Base-by-base conservation (phyloP, 2,888 invertebrate species). In the Dascillus cervinus region DNA sequence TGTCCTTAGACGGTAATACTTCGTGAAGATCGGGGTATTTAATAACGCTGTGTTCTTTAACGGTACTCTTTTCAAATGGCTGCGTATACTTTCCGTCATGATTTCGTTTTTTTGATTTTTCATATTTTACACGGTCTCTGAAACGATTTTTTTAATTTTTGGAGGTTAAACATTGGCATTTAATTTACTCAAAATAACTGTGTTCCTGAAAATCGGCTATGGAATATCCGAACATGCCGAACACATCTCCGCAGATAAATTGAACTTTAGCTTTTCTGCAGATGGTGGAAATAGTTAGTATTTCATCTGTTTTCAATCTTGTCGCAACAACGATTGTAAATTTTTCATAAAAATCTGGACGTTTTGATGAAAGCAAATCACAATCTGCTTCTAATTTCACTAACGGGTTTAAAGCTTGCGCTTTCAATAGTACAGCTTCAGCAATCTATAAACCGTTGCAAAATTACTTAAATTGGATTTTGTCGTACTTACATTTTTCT, bases 181-280 rank as follows among this genome's bases (percentile, higher is more conserved):
- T n/a, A n/a, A n/a, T n/a, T n/a, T 67, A 87, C 87, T 82, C 82
- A 26, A 75, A 76, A 65, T 75, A 90, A 46, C 82, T 77, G 55
- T 92, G 91, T 30, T 79, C 77, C 25, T 84, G 79, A 25, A 96
- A 75, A 67, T 97, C 95, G 8, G 86, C 77, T 60, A 95, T 90
- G 58, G 84, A 81, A 62, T 81, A 96, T 1, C 95, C 96, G 65
- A 86, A 86, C 69, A 82, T 83, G 22, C 97, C 97, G 80, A 86
- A 91, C 6, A 92, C 88, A 64, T 92, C 90, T 1, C 89, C 89
- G 46, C 83, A 82, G 49, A 91, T 83, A 56, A 96, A 90, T 55
- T 89, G 85, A 11, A 87, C 75, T 23, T 77, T 77, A 29, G 75
- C 71, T 30, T 79, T 72, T 6, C 84, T 74, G 53, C 90, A 90